Percentiles rank a stretch among this genome's conserved stretches.
Evolutionary conservation across 2,113 vertebrate genomes (phyloP).

Genomic region (Tragelaphus imberbis): DNA sequence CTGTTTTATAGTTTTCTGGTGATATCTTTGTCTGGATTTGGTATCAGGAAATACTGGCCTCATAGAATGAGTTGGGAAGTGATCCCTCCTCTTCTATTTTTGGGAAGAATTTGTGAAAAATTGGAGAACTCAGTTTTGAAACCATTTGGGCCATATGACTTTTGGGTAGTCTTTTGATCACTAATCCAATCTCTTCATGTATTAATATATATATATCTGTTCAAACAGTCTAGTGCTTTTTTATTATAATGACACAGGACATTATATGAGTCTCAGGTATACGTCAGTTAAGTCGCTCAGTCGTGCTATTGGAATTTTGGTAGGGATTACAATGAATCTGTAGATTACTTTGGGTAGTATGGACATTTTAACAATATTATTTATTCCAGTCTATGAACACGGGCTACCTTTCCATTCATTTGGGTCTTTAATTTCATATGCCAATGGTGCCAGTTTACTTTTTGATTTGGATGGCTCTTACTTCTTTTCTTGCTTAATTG

Average conservation of each 20-base stretch:
- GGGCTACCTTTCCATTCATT: background rate
- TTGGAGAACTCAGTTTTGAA: background rate
- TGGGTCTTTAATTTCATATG: background rate
- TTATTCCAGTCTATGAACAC: background rate
- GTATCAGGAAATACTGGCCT: background rate
- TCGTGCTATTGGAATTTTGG: background rate
- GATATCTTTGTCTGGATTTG: background rate
- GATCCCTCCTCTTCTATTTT: background rate
- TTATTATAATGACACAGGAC: background rate
- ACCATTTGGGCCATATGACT: background rate
- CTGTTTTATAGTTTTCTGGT: background rate
- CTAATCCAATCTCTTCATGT: background rate
- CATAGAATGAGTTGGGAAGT: background rate
- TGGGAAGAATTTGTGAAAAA: background rate
- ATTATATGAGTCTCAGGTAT: background rate
- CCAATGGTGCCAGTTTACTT: background rate
- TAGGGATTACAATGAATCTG: background rate
- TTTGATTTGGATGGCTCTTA: background rate
- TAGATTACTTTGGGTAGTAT: background rate
- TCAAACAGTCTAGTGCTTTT: background rate
- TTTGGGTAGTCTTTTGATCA: background rate
- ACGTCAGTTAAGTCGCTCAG: background rate
- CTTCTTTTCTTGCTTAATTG: background rate
- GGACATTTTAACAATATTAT: background rate
- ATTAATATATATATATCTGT: background rate